phyloP scores from a whole-genome alignment of 2,113 vertebrate genomes.

The Agelaius phoeniceus region DNA sequence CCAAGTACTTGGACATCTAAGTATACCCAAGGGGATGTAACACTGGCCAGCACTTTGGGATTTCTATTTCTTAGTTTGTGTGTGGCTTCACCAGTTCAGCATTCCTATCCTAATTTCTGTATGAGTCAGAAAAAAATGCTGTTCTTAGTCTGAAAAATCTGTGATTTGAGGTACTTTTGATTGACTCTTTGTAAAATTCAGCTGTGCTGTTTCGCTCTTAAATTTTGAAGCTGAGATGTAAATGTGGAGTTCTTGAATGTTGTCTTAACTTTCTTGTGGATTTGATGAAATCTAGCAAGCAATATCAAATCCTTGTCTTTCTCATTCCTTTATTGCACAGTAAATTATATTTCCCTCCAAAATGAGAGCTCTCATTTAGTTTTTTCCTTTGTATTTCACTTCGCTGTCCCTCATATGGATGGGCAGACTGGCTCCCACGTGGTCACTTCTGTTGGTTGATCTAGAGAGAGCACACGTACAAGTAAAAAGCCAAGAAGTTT shows the following conservation, averaged over 20 bases:
- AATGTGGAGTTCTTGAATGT: not conserved
- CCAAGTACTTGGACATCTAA: not conserved
- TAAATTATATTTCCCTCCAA: not conserved
- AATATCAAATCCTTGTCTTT: not conserved
- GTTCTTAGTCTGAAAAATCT: not conserved
- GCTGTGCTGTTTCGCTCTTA: not conserved
- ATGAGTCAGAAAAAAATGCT: not conserved
- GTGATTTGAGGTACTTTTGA: not conserved
- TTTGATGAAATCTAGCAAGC: not conserved
- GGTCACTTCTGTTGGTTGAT: not conserved
- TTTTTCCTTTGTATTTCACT: not conserved
- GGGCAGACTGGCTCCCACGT: not conserved
- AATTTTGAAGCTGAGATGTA: not conserved
- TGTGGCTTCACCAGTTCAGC: not conserved
- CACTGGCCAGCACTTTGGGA: not conserved
- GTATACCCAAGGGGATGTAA: not conserved
- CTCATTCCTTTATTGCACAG: not conserved
- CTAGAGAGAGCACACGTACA: not conserved
- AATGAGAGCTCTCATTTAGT: not conserved
- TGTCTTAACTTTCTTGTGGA: not conserved
- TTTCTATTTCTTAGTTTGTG: not conserved
- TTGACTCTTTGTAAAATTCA: not conserved
- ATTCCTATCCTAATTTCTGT: not conserved
- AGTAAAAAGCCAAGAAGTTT: not conserved
- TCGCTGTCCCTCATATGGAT: not conserved